A percentile compares a stretch with the other conserved stretches of the same genome.
phyloP scores from a whole-genome alignment of 2,113 vertebrate species.

The Heterochromis multidens region DNA sequence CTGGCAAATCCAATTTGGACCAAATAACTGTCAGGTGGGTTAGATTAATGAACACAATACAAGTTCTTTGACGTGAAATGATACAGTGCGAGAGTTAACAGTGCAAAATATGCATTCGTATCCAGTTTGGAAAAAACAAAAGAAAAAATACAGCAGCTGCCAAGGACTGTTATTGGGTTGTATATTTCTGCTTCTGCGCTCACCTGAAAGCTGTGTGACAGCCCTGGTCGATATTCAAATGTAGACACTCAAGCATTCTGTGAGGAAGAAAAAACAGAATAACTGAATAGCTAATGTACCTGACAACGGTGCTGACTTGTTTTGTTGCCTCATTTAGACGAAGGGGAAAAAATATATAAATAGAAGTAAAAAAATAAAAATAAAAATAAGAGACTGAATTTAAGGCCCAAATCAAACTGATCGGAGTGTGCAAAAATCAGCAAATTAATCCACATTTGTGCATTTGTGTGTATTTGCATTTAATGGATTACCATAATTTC shows the following conservation, averaged over 20 bases:
- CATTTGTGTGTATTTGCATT: slow-evolving; percentile 14
- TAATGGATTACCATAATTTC: slow-evolving; percentile 16
- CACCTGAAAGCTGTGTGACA: slow-evolving; percentile 73
- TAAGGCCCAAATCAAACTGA: neutral
- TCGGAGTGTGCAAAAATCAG: neutral
- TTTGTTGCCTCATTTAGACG: slow-evolving; percentile 57
- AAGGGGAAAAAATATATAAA: slow-evolving; percentile 14
- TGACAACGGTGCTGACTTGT: slow-evolving; percentile 69
- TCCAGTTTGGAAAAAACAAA: slow-evolving; percentile 57
- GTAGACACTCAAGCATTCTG: slow-evolving; percentile 66
- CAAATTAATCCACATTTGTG: slow-evolving; percentile 32
- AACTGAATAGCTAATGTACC: slow-evolving; percentile 75
- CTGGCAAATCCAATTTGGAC: slow-evolving; percentile 55
- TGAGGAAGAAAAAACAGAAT: slow-evolving; percentile 63
- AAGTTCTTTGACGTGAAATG: slow-evolving; percentile 40
- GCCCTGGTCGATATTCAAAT: slow-evolving; percentile 72
- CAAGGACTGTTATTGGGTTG: slow-evolving; percentile 60
- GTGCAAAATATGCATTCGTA: slow-evolving; percentile 31
- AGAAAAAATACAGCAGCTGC: slow-evolving; percentile 56
- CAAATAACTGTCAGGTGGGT: slow-evolving; percentile 56
- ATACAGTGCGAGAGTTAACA: slow-evolving; percentile 18
- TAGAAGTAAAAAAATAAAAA: neutral
- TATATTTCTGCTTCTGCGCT: slow-evolving; percentile 64
- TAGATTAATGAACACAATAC: slow-evolving; percentile 63
- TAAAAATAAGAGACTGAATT: neutral